Base-by-base conservation (phyloP, 2,797 vertebrate species). In the Hyperoplus lanceolatus region DNA sequence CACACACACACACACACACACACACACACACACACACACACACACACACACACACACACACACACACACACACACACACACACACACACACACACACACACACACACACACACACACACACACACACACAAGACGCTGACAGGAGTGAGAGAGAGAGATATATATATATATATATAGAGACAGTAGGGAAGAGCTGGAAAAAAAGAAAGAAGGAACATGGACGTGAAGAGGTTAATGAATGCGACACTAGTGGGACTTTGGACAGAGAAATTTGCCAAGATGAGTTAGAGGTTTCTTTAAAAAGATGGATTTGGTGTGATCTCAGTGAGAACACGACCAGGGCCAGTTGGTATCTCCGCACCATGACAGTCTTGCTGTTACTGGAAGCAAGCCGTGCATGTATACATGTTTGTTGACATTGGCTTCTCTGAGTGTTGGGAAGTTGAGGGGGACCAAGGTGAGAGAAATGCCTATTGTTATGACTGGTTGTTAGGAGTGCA, bases 201-300 rank as follows among this genome's bases (percentile, higher is more conserved):
- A 77, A 84, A 84, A 77, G 83, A 63, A 80, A 75, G 78, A 13
- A 57, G 49, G 16, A 39, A 74, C 72, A 70, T 70, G 56, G 73
- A 79, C 41, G 49, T 65, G 6, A 21, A 53, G 51, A 56, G 29
- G 69, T 42, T 36, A 21, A 51, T 75, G 54, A 77, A 53, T 64
- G 42, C 53, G 58, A 58, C 54, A 75, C n/a, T 49, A 50, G 67
- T 69, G 55, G 62, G n/a, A n/a, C 53, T 55, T 55, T 57, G 49
- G 18, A 42, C 39, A 41, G 51, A 56, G 58, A 48, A 48, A 41
- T 49, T 2, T 62, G 18, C 12, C 62, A 42, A 56, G 55, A 61
- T 56, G 55, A 69, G 10, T 56, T 18, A 38, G 49, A 60, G 53
- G 13, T 36, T 57, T 57, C 58, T 67, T 12, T 29, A 29, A 15